Conservation (phyloP, 2,888 invertebrate genomes). For the Cerceris rybyensis region DNA sequence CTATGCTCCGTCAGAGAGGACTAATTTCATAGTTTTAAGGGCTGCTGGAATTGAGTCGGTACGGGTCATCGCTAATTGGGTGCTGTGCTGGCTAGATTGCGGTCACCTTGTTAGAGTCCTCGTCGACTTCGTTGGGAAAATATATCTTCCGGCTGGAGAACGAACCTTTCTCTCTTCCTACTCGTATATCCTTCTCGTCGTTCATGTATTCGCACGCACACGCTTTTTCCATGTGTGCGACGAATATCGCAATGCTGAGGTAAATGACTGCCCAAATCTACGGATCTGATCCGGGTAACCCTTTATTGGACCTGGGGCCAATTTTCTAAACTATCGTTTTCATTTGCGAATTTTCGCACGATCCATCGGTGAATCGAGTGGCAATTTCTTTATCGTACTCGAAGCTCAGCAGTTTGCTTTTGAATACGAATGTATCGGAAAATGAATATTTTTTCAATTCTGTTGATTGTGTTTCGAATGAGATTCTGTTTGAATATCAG, state of each 20-base stretch:
- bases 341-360: neutral
- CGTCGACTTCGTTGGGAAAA: constrained; percentile 53
- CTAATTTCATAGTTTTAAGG: constrained; percentile 63
- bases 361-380: neutral
- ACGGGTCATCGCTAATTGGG: constrained; percentile 71
- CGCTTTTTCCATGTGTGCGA: neutral
- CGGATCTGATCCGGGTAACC: constrained; percentile 13
- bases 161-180: constrained; percentile 19
- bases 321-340: constrained; percentile 16
- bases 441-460: too few species aligned
- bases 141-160: constrained; percentile 46
- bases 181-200: constrained; percentile 10
- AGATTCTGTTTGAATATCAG: too few species aligned
- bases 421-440: too few species aligned
- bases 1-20: constrained; percentile 34
- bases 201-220: neutral
- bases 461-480: too few species aligned
- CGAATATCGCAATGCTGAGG: constrained; percentile 4
- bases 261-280: neutral
- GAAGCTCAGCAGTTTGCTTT: too few species aligned
- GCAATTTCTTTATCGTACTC: too few species aligned
- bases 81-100: constrained; percentile 65
- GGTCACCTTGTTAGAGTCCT: constrained; percentile 68
- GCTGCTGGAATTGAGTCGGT: constrained; percentile 62
- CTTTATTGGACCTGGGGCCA: constrained; percentile 6